Conservation (phyloP, 2,113 vertebrate genomes). For the Plestiodon gilberti region DNA sequence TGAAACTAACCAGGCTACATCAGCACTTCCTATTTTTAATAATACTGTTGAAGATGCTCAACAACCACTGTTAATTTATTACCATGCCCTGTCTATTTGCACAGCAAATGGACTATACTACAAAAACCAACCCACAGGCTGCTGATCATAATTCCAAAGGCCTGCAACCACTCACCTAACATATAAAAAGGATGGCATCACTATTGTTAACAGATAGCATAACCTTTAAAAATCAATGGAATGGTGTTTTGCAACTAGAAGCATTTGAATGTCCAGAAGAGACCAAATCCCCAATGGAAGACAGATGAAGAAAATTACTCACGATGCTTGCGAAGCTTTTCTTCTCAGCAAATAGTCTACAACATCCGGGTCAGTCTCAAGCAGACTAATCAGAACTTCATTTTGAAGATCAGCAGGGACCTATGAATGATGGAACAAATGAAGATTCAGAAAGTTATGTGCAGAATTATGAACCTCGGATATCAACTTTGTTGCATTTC, state of each 20-base stretch:
- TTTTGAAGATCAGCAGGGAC: slow-evolving; percentile 96
- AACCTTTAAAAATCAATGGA: slow-evolving; percentile 22
- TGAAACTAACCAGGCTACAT: not conserved
- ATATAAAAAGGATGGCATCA: slow-evolving; percentile 54
- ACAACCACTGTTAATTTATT: not conserved
- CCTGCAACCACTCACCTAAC: slow-evolving; percentile 47
- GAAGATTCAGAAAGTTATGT: slow-evolving; percentile 13
- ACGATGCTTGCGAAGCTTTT: slow-evolving; percentile 91
- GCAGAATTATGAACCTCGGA: not conserved
- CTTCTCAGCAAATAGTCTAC: slow-evolving; percentile 95
- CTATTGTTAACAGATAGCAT: slow-evolving; percentile 33
- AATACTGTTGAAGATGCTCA: not conserved
- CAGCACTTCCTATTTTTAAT: not conserved
- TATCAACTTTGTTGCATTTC: not conserved
- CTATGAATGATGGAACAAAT: slow-evolving; percentile 65
- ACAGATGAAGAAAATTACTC: slow-evolving; percentile 74
- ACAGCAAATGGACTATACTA: not conserved
- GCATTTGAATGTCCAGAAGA: slow-evolving; percentile 56
- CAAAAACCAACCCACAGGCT: not conserved
- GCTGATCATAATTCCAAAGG: not conserved
- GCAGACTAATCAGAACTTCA: slow-evolving; percentile 91
- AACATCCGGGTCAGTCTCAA: slow-evolving; percentile 94
- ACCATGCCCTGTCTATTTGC: not conserved
- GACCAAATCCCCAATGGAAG: slow-evolving; percentile 62
- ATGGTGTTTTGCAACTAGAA: slow-evolving; percentile 57